These are phyloP conservation scores for Zaprionus tsacasi DNA, from an alignment of 1,140 invertebrate species.

Conservation along the genomic window DNA sequence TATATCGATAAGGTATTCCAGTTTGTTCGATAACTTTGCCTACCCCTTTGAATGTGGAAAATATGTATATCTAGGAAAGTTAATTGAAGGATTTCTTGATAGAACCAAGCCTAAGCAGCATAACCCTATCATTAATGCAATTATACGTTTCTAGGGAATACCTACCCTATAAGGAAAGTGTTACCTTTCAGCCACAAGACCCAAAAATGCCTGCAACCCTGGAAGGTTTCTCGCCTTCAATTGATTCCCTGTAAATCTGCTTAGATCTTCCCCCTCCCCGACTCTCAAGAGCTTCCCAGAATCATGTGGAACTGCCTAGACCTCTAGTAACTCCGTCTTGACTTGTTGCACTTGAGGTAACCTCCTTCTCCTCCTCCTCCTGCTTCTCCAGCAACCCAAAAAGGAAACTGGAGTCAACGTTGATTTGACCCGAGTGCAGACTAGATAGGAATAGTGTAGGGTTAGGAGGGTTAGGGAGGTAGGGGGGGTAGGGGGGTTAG, in stretches of 20 bases:
- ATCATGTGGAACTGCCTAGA: too few species aligned
- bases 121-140: too few species aligned
- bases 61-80: too few species aligned
- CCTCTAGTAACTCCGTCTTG: neutral
- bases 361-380: neutral
- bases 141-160: too few species aligned
- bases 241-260: neutral
- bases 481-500: conserved; percentile 14
- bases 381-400: neutral
- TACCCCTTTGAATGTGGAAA: too few species aligned
- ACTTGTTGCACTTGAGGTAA: neutral
- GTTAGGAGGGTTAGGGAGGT: neutral
- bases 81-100: too few species aligned
- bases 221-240: neutral
- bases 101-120: too few species aligned
- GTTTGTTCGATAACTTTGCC: too few species aligned
- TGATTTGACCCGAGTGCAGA: conserved; percentile 7
- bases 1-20: too few species aligned
- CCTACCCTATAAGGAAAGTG: too few species aligned
- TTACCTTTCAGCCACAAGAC: too few species aligned
- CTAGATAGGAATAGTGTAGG: neutral
- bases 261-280: neutral
- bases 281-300: neutral
- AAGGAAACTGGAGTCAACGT: conserved; percentile 3
- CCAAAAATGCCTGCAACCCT: neutral